Conservation (phyloP, 2,113 vertebrate genomes). For the Ptilonorhynchus violaceus region DNA sequence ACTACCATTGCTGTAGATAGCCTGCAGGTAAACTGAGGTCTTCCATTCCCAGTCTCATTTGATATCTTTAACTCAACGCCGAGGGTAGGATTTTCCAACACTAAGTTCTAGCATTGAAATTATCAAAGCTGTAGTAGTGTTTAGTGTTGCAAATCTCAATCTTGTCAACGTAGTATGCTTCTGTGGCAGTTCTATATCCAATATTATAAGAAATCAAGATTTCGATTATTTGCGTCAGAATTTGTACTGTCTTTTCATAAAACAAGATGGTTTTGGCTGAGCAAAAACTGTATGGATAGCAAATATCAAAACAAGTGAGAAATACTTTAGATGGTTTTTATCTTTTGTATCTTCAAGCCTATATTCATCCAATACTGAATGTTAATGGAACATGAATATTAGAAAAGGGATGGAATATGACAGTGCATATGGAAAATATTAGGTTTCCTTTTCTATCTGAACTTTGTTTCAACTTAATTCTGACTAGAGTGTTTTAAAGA, state of each 20-base stretch:
- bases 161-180: constrained; percentile 13
- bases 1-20: constrained; percentile 64
- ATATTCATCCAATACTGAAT: constrained; percentile 61
- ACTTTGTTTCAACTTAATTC: constrained; percentile 40
- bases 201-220: constrained; percentile 28
- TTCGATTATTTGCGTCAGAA: constrained; percentile 15
- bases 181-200: constrained; percentile 55
- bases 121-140: constrained; percentile 53
- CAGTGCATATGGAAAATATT: constrained; percentile 86
- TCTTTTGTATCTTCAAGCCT: constrained; percentile 49
- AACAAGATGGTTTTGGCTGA: constrained; percentile 32
- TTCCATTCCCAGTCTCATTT: constrained; percentile 79
- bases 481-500: constrained; percentile 54
- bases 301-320: constrained; percentile 52
- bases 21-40: constrained; percentile 71
- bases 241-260: constrained; percentile 22
- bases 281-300: constrained; percentile 14
- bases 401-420: constrained; percentile 78
- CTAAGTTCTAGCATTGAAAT: constrained; percentile 46
- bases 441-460: constrained; percentile 61
- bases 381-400: constrained; percentile 78
- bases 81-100: constrained; percentile 51
- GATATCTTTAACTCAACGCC: constrained; percentile 36
- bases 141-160: constrained; percentile 62
- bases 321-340: not conserved